These are phyloP conservation scores for Cephus pulcher DNA, from an alignment of 2,888 invertebrate species.

Conservation along the genomic window DNA sequence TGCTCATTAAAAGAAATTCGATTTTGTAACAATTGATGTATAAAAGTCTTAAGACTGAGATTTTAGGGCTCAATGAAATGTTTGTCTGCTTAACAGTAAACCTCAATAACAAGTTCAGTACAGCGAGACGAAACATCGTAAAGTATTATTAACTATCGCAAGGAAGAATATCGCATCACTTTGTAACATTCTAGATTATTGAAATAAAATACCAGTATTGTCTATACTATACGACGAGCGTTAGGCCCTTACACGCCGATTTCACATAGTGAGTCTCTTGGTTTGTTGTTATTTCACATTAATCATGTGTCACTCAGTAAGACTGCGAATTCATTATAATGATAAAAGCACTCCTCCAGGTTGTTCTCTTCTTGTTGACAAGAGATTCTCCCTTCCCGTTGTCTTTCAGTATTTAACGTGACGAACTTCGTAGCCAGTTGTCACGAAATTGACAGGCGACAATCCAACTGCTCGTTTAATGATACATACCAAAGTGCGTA, in stretches of 20 bases:
- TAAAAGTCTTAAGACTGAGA: background rate
- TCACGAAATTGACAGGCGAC: background rate
- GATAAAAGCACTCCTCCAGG: background rate
- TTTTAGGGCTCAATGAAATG: background rate
- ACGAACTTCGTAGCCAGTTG: background rate
- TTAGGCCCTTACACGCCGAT: background rate
- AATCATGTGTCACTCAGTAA: background rate
- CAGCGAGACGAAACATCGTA: background rate
- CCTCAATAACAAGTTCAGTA: background rate
- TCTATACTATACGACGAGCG: background rate
- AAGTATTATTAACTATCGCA: background rate
- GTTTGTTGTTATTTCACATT: background rate
- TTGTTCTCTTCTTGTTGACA: background rate
- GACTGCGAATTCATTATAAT: background rate
- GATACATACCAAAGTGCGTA: background rate
- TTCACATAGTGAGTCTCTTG: background rate
- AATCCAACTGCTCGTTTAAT: background rate
- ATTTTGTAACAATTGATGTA: background rate
- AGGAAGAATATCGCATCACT: background rate
- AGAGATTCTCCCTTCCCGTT: background rate
- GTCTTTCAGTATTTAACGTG: background rate
- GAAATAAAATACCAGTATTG: background rate
- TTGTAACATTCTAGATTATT: background rate
- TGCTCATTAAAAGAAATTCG: background rate
- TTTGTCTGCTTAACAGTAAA: background rate